phyloP scores from a whole-genome alignment of 2,113 vertebrate species.

The Todiramphus saurophagus region DNA sequence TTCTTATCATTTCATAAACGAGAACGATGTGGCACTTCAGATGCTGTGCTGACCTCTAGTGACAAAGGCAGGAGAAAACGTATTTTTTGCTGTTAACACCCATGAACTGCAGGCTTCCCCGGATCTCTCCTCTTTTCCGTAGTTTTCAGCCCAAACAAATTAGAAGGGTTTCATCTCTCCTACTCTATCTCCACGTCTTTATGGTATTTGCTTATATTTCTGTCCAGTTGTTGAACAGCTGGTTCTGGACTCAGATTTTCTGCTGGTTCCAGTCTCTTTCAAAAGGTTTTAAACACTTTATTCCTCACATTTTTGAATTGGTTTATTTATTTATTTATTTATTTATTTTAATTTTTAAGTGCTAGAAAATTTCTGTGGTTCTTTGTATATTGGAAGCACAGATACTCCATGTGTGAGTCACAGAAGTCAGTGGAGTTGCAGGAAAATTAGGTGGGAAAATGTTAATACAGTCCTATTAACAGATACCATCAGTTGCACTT shows the following conservation, averaged over 20 bases:
- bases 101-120: rapidly evolving
- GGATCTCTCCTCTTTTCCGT: background rate
- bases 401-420: background rate
- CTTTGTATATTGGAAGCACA: background rate
- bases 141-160: background rate
- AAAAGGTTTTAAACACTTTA: background rate
- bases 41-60: slow-evolving; percentile 58
- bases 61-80: background rate
- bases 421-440: background rate
- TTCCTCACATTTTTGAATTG: background rate
- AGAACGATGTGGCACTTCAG: background rate
- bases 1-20: background rate
- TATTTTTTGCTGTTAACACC: background rate
- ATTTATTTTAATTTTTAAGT: background rate
- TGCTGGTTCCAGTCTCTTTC: background rate
- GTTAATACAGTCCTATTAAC: background rate
- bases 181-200: background rate
- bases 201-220: background rate
- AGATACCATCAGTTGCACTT: background rate
- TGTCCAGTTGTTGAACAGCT: background rate
- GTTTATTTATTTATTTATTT: background rate
- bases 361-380: background rate
- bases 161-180: background rate
- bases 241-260: background rate
- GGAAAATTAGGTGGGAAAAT: background rate